Evolutionary conservation across 2,113 vertebrate genomes (phyloP).

Genomic region (Neoarius graeffei): DNA sequence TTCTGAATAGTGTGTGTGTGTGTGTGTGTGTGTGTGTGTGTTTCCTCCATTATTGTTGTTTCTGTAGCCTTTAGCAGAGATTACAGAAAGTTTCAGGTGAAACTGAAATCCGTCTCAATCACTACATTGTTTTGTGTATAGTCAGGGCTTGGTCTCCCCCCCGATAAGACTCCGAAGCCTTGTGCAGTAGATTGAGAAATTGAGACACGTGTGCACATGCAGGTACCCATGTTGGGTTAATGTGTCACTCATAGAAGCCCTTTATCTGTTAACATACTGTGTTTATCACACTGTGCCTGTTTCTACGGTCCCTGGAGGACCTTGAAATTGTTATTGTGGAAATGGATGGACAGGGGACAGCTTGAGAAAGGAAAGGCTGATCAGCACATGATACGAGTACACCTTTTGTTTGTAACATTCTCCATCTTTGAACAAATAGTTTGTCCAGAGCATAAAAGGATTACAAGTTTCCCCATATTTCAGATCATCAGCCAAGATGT

Average conservation of each 20-base stretch:
- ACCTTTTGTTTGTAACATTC: not conserved
- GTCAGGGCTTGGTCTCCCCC: conserved; percentile 39
- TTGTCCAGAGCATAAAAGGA: not conserved
- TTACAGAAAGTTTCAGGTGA: conserved; percentile 24
- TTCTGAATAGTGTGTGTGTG: no score
- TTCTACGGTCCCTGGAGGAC: conserved; percentile 46
- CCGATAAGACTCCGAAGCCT: not conserved
- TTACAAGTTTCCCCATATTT: not conserved
- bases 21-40: not conserved
- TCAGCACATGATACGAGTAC: not conserved
- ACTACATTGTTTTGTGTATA: conserved; percentile 2
- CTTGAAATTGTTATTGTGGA: conserved; percentile 29
- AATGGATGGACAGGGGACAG: not conserved
- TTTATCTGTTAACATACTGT: conserved; percentile 54
- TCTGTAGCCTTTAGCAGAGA: not conserved
- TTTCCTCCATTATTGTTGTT: not conserved
- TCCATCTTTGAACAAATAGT: not conserved
- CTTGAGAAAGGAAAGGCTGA: not conserved
- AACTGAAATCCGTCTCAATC: not conserved
- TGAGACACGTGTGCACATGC: not conserved
- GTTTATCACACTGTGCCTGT: conserved; percentile 55
- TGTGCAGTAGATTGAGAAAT: conserved; percentile 12
- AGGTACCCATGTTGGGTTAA: conserved; percentile 50
- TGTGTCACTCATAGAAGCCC: conserved; percentile 50
- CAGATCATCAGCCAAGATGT: not conserved